Percentiles rank a stretch among this genome's conserved stretches.
phyloP scores from a whole-genome alignment of 2,797 vertebrate genomes.

The Chlorospingus flavigularis region DNA sequence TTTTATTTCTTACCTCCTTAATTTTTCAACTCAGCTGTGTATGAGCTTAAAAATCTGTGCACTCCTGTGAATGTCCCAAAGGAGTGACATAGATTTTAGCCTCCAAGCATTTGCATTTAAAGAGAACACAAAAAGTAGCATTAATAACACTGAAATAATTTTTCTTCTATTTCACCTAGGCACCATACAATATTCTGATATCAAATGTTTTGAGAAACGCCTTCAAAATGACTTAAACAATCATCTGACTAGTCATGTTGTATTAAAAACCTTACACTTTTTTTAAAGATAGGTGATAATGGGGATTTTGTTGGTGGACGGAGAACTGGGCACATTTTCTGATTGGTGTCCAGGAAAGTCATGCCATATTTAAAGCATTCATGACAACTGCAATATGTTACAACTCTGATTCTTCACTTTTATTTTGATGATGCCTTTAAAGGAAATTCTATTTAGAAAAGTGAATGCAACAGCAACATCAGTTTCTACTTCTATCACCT shows the following conservation, averaged over 20 bases:
- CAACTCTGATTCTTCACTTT: neutral
- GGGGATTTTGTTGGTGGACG: neutral
- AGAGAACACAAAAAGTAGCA: neutral
- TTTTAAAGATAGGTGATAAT: neutral
- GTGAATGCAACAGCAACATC: neutral
- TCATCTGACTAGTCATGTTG: neutral
- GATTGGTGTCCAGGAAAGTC: neutral
- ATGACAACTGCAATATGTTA: neutral
- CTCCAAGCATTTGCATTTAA: neutral
- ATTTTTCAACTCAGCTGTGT: neutral
- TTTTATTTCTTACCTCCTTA: neutral
- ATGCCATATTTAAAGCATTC: neutral
- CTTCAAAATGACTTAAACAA: neutral
- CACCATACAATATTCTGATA: neutral
- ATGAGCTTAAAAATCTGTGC: neutral
- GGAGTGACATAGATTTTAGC: neutral
- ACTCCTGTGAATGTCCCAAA: neutral
- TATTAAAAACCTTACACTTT: neutral
- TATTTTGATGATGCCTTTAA: neutral
- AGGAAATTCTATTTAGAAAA: neutral
- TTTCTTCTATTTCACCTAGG: neutral
- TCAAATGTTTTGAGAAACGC: neutral
- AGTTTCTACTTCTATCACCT: neutral
- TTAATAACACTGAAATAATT: neutral
- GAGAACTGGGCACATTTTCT: neutral